Evolutionary conservation across 2,888 invertebrate species (phyloP).

Genomic region (Sepioteuthis lessoniana): DNA sequence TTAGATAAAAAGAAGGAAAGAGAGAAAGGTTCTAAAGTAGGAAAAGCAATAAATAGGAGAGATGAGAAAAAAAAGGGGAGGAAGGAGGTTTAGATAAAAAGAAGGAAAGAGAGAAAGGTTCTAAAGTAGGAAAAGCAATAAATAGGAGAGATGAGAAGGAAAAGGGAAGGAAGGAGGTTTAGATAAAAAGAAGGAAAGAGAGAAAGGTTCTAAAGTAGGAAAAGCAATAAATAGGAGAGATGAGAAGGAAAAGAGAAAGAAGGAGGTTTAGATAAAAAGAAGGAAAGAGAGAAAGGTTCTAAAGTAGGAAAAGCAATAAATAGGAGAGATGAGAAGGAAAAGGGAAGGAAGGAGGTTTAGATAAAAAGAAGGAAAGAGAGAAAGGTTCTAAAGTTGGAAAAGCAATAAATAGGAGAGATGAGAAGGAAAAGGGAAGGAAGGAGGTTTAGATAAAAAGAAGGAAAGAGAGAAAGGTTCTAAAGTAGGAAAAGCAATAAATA

Average conservation of each 20-base stretch:
- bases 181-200: neutral
- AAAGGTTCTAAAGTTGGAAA: no score
- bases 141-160: conserved; percentile 13
- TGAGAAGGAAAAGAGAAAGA: conserved; percentile 24
- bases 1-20: neutral
- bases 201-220: neutral
- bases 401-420: no score
- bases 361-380: no score
- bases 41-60: no score
- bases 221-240: conserved; percentile 42
- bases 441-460: no score
- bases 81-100: neutral
- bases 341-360: neutral
- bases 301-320: no score
- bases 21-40: no score
- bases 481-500: no score
- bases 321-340: neutral
- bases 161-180: neutral
- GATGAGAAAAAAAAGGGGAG: neutral
- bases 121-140: neutral
- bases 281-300: conserved; percentile 47
- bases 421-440: neutral
- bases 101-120: neutral
- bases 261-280: conserved; percentile 24
- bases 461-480: no score